A percentile compares a stretch with the other conserved stretches of the same genome.
These are phyloP conservation scores for Xenopus borealis DNA, from an alignment of 2,113 vertebrate genomes.

Conservation along the genomic window DNA sequence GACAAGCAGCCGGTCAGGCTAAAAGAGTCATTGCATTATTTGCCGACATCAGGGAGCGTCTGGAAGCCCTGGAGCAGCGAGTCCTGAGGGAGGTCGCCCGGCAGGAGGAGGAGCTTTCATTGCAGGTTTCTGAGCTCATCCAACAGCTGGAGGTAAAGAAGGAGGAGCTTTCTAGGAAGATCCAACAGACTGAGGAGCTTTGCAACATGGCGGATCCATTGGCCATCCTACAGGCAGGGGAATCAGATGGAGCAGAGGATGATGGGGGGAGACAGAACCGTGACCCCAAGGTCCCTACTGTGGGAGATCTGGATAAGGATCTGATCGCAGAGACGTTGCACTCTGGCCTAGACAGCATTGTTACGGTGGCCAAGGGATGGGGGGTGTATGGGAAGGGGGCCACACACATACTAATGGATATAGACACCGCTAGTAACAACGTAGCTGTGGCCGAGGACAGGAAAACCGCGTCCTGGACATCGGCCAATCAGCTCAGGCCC, in stretches of 20 bases:
- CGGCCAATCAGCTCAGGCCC: not conserved
- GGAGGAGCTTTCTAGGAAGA: not conserved
- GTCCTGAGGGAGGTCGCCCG: not conserved
- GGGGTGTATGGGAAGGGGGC: not conserved
- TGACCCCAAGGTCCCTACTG: not conserved
- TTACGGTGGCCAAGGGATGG: not conserved
- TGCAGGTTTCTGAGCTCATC: not conserved
- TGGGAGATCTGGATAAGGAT: not conserved
- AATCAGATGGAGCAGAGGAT: not conserved
- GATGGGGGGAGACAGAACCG: not conserved
- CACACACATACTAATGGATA: not conserved
- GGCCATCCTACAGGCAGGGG: not conserved
- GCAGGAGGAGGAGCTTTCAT: not conserved
- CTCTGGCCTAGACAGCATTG: not conserved
- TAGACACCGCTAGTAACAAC: slow-evolving; percentile 18
- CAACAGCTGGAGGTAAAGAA: not conserved
- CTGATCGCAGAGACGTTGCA: slow-evolving; percentile 7
- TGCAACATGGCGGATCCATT: not conserved
- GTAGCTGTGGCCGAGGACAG: slow-evolving; percentile 14
- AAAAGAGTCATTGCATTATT: not conserved
- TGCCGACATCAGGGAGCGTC: not conserved
- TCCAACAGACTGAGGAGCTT: not conserved
- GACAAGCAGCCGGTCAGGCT: not conserved
- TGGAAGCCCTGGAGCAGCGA: not conserved
- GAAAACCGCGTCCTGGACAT: not conserved